Evolutionary conservation across 2,113 vertebrate species (phyloP).

Genomic region (Colius striatus): DNA sequence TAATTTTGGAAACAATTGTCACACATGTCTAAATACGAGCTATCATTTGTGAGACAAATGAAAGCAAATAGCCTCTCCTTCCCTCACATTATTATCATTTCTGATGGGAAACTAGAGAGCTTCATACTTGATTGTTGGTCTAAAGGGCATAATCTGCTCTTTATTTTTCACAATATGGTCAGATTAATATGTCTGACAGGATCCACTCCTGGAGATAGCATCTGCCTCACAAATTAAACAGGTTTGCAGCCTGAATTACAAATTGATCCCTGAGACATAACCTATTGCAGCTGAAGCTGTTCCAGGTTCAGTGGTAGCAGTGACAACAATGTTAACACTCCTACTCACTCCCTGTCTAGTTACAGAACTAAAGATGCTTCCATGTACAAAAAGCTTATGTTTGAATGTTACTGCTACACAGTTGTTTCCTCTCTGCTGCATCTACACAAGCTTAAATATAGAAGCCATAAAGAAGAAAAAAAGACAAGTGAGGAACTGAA

Average conservation of each 20-base stretch:
- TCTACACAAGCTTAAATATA: neutral
- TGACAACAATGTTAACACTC: neutral
- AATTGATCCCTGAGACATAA: neutral
- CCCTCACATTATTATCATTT: neutral
- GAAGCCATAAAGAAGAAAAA: neutral
- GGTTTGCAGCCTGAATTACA: neutral
- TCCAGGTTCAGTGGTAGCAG: neutral
- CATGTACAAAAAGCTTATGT: neutral
- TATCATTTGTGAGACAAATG: neutral
- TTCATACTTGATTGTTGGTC: neutral
- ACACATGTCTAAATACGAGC: slow-evolving; percentile 38
- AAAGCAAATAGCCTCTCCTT: neutral
- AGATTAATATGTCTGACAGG: neutral
- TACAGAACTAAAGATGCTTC: neutral
- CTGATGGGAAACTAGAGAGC: neutral
- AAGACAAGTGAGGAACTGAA: neutral
- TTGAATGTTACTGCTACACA: neutral
- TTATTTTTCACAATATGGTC: neutral
- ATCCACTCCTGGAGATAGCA: neutral
- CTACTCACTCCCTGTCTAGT: neutral
- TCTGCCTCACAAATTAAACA: neutral
- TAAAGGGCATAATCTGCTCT: neutral
- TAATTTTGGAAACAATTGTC: slow-evolving; percentile 49
- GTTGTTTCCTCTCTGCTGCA: neutral
- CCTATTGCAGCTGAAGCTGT: neutral